Conservation (phyloP, 2,797 vertebrate species). For the Urosaurus nigricauda region DNA sequence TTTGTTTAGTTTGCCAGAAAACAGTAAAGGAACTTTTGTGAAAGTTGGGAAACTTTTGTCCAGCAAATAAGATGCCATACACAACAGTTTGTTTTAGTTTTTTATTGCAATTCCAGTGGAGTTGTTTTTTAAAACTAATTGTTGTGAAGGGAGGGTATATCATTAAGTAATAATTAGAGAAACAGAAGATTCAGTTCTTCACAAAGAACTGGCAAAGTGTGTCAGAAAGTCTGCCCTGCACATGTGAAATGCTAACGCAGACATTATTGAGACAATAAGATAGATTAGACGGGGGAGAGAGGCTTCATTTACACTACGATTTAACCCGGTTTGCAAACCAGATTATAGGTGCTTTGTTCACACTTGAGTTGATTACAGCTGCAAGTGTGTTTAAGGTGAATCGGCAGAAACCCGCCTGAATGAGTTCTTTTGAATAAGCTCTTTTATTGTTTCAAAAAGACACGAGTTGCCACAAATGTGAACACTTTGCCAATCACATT, state of each 20-base stretch:
- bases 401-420: too few species aligned
- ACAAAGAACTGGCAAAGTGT: not conserved
- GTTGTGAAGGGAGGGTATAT: not conserved
- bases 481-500: too few species aligned
- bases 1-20: slow-evolving; percentile 12
- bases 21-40: not conserved
- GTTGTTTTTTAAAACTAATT: not conserved
- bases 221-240: not conserved
- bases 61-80: not conserved
- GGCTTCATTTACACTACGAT: too few species aligned
- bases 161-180: not conserved
- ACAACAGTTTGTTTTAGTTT: not conserved
- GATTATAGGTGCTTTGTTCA: too few species aligned
- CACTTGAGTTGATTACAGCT: too few species aligned
- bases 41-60: not conserved
- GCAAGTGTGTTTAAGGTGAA: too few species aligned
- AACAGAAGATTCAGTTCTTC: not conserved
- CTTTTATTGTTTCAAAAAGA: too few species aligned
- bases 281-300: not conserved
- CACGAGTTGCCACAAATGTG: too few species aligned
- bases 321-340: too few species aligned
- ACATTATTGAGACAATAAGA: not conserved
- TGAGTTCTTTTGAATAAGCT: too few species aligned
- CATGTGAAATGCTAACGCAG: too few species aligned
- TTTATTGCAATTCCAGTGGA: not conserved